Evolutionary conservation across 2,888 invertebrate genomes (phyloP).

Genomic region (Cephus pulcher): DNA sequence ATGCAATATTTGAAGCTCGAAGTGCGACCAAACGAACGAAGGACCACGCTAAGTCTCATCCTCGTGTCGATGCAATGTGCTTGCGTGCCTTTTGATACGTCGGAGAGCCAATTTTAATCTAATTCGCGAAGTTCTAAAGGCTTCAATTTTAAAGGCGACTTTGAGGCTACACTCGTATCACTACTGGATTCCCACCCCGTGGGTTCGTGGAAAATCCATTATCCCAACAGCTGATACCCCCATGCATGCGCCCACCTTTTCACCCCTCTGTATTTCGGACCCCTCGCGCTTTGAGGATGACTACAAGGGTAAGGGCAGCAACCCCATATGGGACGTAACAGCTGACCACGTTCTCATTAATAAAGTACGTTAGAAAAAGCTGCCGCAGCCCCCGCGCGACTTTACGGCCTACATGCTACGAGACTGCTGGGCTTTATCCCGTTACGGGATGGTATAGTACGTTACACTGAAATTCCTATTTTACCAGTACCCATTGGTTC

Average conservation of each 20-base stretch:
- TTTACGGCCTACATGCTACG: constrained; percentile 23
- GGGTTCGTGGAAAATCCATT: constrained; percentile 12
- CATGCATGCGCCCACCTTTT: constrained; percentile 42
- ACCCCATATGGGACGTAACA: constrained; percentile 55
- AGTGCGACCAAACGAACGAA: neutral
- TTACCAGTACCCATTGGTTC: neutral
- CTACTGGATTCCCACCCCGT: neutral
- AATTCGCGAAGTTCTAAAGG: neutral
- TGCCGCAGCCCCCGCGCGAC: constrained; percentile 26
- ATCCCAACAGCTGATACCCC: constrained; percentile 61
- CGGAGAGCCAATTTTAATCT: neutral
- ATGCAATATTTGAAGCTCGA: neutral
- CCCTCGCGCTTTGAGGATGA: constrained; percentile 16
- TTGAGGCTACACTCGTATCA: neutral
- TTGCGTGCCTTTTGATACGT: neutral
- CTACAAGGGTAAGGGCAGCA: constrained; percentile 29
- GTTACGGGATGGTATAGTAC: neutral
- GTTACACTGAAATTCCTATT: neutral
- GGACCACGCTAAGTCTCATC: neutral
- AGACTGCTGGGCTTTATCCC: neutral
- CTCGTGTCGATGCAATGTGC: neutral
- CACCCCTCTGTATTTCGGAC: constrained; percentile 5
- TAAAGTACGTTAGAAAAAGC: constrained; percentile 60
- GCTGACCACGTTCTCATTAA: constrained; percentile 64
- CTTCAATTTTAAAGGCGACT: neutral